Evolutionary conservation across 2,797 vertebrate species (phyloP).

Genomic region (Coluber constrictor): DNA sequence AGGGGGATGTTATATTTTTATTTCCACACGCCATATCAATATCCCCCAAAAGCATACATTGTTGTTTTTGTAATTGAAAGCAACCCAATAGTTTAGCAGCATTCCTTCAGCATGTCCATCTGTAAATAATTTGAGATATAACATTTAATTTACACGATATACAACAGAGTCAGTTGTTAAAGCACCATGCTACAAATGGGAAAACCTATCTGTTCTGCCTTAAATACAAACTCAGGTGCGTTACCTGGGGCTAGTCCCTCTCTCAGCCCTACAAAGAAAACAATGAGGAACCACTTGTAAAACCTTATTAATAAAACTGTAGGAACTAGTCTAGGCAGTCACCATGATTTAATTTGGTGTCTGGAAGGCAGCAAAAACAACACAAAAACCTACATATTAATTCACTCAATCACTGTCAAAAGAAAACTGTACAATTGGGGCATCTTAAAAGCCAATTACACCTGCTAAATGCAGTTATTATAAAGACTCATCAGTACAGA

Average conservation of each 20-base stretch:
- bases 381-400: background rate
- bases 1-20: background rate
- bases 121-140: background rate
- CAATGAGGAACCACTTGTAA: background rate
- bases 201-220: background rate
- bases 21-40: background rate
- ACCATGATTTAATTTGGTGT: background rate
- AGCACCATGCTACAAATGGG: background rate
- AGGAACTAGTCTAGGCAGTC: background rate
- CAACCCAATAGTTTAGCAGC: background rate
- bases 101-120: background rate
- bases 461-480: background rate
- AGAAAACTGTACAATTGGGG: background rate
- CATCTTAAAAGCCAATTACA: background rate
- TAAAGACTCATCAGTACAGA: background rate
- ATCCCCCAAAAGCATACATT: background rate
- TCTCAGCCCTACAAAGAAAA: background rate
- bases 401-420: background rate
- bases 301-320: background rate
- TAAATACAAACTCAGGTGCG: background rate
- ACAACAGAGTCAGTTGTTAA: background rate
- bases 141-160: background rate
- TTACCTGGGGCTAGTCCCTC: background rate
- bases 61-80: background rate
- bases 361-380: background rate